These are phyloP conservation scores for Epinotia bilunana DNA, from an alignment of 2,888 invertebrate species.

Conservation along the genomic window DNA sequence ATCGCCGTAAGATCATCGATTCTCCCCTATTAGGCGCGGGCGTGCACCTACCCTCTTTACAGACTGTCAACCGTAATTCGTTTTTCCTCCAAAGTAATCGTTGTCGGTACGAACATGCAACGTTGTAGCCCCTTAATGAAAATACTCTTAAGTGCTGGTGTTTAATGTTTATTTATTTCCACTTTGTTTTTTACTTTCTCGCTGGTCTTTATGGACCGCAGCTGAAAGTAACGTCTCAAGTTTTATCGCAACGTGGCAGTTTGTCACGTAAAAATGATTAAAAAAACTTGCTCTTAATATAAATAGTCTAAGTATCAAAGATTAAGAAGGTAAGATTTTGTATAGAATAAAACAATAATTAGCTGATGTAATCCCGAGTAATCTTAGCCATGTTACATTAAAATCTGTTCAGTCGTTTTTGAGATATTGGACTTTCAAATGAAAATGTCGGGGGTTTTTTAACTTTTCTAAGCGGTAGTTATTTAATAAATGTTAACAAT, in stretches of 20 bases:
- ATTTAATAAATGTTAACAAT: no score
- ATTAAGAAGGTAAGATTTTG: background rate
- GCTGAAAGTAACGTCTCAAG: slow-evolving; percentile 37
- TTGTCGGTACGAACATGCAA: slow-evolving; percentile 76
- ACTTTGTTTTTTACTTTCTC: slow-evolving; percentile 66
- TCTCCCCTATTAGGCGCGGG: slow-evolving; percentile 37
- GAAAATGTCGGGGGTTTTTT: no score
- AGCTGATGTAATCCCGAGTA: no score
- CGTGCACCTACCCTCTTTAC: slow-evolving; percentile 45
- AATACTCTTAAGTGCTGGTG: slow-evolving; percentile 77
- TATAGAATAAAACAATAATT: no score
- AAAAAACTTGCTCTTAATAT: background rate
- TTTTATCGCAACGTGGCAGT: slow-evolving; percentile 13
- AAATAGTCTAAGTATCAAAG: background rate
- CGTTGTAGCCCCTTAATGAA: slow-evolving; percentile 78
- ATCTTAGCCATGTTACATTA: no score
- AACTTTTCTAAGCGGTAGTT: no score
- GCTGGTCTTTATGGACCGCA: slow-evolving; percentile 29
- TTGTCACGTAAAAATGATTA: slow-evolving; percentile 3
- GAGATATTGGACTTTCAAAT: no score
- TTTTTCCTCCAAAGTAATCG: slow-evolving; percentile 76
- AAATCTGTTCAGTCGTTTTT: no score
- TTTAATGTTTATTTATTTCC: slow-evolving; percentile 80
- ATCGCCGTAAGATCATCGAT: slow-evolving; percentile 33
- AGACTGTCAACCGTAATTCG: slow-evolving; percentile 74